Evolutionary conservation across 2,888 invertebrate species (phyloP).

Genomic region (Troides helena): DNA sequence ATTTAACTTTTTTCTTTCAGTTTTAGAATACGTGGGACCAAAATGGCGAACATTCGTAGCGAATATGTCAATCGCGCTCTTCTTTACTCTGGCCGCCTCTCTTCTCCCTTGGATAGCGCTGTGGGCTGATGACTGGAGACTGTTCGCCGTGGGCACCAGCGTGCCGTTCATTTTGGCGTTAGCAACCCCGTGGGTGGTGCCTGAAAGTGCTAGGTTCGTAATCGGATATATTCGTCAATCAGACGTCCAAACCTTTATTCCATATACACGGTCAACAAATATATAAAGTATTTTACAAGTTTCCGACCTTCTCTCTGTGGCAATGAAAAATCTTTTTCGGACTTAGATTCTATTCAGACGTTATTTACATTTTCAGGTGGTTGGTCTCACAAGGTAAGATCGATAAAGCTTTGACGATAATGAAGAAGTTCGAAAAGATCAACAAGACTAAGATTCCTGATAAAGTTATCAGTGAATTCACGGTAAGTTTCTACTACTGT

Average conservation of each 20-base stretch:
- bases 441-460: conserved; percentile 88
- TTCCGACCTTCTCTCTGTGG: no score
- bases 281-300: no score
- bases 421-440: conserved; percentile 89
- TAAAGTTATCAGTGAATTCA: conserved; percentile 86
- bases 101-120: conserved; percentile 92
- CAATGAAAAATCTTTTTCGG: no score
- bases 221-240: no score
- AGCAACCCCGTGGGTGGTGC: conserved; percentile 87
- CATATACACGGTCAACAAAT: no score
- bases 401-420: conserved; percentile 87
- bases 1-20: conserved; percentile 66
- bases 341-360: no score
- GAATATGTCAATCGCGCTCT: conserved; percentile 94
- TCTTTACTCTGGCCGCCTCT: conserved; percentile 91
- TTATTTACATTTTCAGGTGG: conserved; percentile 81
- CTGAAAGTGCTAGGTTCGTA: conserved; percentile 89
- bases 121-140: conserved; percentile 88
- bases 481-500: conserved; percentile 70
- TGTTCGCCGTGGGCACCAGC: conserved; percentile 89
- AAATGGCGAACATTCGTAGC: conserved; percentile 95
- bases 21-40: conserved; percentile 93
- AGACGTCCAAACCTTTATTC: no score
- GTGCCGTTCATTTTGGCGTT: conserved; percentile 86
- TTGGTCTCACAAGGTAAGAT: conserved; percentile 91